A percentile compares a stretch with the other conserved stretches of the same genome.
These are phyloP conservation scores for Stenotaenia linearis DNA, from an alignment of 2,888 invertebrate species.

Conservation along the genomic window DNA sequence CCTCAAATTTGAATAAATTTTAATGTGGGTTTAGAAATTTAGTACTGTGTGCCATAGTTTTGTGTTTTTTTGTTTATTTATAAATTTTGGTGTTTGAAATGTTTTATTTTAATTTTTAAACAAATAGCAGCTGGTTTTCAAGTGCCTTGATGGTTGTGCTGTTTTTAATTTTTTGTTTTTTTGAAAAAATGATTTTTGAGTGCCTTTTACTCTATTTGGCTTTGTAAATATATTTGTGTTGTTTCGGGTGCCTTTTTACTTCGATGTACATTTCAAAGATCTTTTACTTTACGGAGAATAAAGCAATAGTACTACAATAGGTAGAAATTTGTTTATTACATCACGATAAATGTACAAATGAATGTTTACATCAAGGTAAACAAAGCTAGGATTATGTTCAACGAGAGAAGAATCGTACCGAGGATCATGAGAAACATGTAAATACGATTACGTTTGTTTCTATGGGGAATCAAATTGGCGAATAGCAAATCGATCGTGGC, in stretches of 20 bases:
- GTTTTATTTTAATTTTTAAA: background rate
- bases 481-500: conserved; percentile 55
- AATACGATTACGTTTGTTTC: conserved; percentile 58
- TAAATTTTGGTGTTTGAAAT: background rate
- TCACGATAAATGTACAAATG: background rate
- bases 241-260: background rate
- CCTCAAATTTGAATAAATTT: background rate
- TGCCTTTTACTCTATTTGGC: background rate
- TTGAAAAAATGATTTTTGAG: background rate
- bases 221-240: background rate
- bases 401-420: conserved; percentile 63
- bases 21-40: background rate
- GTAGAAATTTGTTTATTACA: background rate
- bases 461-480: conserved; percentile 50
- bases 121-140: background rate
- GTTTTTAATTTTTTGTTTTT: background rate
- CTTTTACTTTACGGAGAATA: background rate
- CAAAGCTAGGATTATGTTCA: conserved; percentile 60
- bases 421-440: conserved; percentile 63
- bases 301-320: background rate
- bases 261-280: background rate
- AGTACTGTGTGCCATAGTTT: background rate
- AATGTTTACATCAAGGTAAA: background rate
- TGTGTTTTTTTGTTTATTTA: background rate
- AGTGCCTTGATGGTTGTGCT: background rate